Percentiles rank a stretch among this genome's conserved stretches.
phyloP scores from a whole-genome alignment of 2,888 invertebrate species.

The Agrotis segetum region DNA sequence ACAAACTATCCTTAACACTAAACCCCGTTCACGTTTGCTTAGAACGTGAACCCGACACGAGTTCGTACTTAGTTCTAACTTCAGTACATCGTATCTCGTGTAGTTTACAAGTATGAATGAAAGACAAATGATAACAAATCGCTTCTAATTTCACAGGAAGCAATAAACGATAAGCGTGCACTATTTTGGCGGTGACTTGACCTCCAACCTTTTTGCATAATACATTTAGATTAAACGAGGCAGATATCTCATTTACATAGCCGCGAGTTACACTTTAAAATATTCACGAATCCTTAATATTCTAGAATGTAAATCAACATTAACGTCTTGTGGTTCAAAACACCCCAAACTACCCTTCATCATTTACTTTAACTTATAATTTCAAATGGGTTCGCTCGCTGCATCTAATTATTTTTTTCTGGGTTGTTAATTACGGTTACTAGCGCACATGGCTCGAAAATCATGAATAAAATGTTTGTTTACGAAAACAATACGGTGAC shows the following conservation, averaged over 20 bases:
- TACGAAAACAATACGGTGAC: constrained; percentile 60
- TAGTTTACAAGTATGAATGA: constrained; percentile 34
- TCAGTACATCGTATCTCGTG: constrained; percentile 3
- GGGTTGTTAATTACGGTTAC: constrained; percentile 34
- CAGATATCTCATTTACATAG: constrained; percentile 33
- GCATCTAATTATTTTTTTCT: constrained; percentile 44
- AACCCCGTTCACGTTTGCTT: constrained; percentile 2
- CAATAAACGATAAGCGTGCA: constrained; percentile 60
- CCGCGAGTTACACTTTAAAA: constrained; percentile 39
- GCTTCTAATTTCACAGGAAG: constrained; percentile 51
- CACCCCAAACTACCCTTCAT: constrained; percentile 33
- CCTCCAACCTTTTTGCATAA: constrained; percentile 59
- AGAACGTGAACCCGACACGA: constrained; percentile 18
- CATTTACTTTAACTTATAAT: constrained; percentile 26
- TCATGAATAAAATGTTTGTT: constrained; percentile 55
- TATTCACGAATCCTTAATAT: constrained; percentile 52
- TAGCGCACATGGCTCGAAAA: constrained; percentile 56
- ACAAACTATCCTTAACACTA: constrained; percentile 4
- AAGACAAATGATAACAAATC: constrained; percentile 38
- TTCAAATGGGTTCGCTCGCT: constrained; percentile 30
- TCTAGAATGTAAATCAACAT: constrained; percentile 38
- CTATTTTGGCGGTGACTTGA: constrained; percentile 60
- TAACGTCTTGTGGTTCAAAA: constrained; percentile 41
- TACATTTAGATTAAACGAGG: constrained; percentile 52
- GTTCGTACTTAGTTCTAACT: constrained; percentile 25